Evolutionary conservation across 2,113 vertebrate species (phyloP).

Genomic region (Muntiacus reevesi): DNA sequence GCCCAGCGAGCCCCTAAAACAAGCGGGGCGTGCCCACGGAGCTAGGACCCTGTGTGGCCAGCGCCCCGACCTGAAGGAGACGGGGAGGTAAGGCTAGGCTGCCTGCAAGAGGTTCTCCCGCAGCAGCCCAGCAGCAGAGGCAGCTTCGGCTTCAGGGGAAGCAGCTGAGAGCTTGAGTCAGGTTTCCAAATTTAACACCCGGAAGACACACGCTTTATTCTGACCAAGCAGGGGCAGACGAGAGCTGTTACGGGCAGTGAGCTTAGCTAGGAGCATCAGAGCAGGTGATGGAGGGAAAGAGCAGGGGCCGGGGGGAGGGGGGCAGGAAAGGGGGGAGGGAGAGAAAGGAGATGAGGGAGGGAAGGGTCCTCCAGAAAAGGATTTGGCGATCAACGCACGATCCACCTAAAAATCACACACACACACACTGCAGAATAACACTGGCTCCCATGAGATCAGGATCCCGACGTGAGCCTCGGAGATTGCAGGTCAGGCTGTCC

Average conservation of each 20-base stretch:
- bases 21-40: neutral
- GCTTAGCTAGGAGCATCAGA: neutral
- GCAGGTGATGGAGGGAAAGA: rapidly evolving
- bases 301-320: rapidly evolving
- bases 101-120: neutral
- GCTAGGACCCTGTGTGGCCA: neutral
- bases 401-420: neutral
- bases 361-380: neutral
- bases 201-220: neutral
- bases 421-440: neutral
- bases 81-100: neutral
- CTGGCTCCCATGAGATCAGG: neutral
- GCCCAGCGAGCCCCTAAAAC: neutral
- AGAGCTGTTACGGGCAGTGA: neutral
- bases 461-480: rapidly evolving
- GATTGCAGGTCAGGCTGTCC: rapidly evolving
- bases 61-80: no score
- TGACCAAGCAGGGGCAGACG: neutral
- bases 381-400: neutral
- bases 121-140: neutral
- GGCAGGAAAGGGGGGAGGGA: rapidly evolving
- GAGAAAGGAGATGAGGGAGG: neutral
- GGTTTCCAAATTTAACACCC: neutral
- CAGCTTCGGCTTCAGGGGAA: no score
- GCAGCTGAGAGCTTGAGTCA: neutral